phyloP scores from a whole-genome alignment of 2,797 vertebrate genomes.

The Aeoliscus strigatus region DNA sequence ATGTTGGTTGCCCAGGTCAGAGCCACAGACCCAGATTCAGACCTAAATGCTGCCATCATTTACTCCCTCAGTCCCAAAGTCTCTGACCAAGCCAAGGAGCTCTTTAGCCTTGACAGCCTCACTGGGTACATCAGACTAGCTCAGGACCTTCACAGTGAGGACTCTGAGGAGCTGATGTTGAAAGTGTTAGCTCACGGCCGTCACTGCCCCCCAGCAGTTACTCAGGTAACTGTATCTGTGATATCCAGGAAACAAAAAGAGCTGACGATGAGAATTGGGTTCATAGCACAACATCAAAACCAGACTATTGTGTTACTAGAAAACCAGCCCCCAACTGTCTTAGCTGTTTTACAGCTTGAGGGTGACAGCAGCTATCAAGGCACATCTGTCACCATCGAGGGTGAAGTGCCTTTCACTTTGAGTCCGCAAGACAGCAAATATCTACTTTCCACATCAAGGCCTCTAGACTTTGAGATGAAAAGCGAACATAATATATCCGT shows the following conservation, averaged over 20 bases:
- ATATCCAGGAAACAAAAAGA: conserved; percentile 58
- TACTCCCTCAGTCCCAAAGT: conserved; percentile 77
- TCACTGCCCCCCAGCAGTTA: conserved; percentile 69
- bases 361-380: conserved; percentile 60
- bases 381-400: conserved; percentile 67
- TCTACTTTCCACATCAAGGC: conserved; percentile 75
- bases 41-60: conserved; percentile 65
- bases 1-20: conserved; percentile 65
- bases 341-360: conserved; percentile 74
- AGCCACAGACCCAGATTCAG: conserved; percentile 72
- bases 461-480: conserved; percentile 73
- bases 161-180: conserved; percentile 63
- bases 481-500: conserved; percentile 69
- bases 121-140: conserved; percentile 70
- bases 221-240: conserved; percentile 69
- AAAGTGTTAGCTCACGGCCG: conserved; percentile 69
- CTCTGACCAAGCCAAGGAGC: conserved; percentile 61
- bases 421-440: conserved; percentile 73
- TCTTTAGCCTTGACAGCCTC: conserved; percentile 70
- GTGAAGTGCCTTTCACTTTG: conserved; percentile 69
- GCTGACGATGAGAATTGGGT: conserved; percentile 72
- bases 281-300: conserved; percentile 73
- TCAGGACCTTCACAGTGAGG: conserved; percentile 57
- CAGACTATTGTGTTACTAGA: conserved; percentile 74
- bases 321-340: conserved; percentile 72